Evolutionary conservation across 1,140 invertebrate genomes (phyloP).

Genomic region (Parasteatoda tepidariorum): DNA sequence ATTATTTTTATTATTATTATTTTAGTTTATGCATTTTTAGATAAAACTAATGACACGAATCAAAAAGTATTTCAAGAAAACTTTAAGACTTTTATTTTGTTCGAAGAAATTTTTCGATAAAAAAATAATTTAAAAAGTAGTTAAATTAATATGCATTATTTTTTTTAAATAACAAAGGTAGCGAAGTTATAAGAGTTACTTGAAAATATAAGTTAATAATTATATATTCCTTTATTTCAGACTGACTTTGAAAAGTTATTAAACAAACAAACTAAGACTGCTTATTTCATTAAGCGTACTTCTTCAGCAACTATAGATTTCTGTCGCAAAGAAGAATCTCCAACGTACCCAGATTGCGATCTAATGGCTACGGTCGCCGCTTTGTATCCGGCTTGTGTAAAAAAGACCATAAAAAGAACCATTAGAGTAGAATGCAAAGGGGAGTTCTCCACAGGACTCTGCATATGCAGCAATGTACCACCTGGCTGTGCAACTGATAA

Average conservation of each 20-base stretch:
- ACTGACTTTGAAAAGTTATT: background rate
- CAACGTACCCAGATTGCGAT: constrained; percentile 10
- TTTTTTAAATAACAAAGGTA: background rate
- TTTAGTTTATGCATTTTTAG: too few species aligned
- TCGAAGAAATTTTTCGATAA: background rate
- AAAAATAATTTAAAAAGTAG: background rate
- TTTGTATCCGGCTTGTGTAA: background rate
- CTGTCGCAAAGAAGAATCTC: background rate
- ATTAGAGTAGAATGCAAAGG: background rate
- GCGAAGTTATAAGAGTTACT: background rate
- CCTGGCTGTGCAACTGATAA: too few species aligned
- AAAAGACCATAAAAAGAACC: background rate
- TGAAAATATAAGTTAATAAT: background rate
- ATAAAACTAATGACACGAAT: too few species aligned
- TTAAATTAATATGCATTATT: background rate
- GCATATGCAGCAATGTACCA: background rate
- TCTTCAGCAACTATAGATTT: background rate
- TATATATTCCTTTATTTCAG: background rate
- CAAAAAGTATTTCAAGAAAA: too few species aligned
- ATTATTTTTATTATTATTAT: too few species aligned
- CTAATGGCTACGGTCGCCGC: background rate
- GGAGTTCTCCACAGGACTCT: background rate
- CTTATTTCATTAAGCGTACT: background rate
- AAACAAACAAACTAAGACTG: background rate
- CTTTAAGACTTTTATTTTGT: too few species aligned